These are phyloP conservation scores for Melipona beecheii DNA, from an alignment of 2,888 invertebrate genomes.

Conservation along the genomic window DNA sequence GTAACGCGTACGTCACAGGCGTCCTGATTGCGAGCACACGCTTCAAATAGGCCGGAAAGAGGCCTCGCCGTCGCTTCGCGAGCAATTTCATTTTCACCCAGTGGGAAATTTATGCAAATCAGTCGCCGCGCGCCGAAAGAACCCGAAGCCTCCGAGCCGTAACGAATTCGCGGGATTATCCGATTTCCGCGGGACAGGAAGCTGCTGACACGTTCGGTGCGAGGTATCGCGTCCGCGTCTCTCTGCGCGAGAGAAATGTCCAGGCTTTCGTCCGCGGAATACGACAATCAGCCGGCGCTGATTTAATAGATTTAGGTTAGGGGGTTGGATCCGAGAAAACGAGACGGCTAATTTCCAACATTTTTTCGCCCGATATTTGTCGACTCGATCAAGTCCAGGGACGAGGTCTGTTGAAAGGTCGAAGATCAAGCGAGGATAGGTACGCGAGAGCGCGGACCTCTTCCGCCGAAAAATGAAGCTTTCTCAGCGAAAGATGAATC, in stretches of 20 bases:
- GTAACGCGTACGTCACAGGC: slow-evolving; percentile 26
- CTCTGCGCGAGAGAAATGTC: background rate
- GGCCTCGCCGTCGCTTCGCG: slow-evolving; percentile 62
- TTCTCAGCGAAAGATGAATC: slow-evolving; percentile 6
- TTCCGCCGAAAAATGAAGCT: background rate
- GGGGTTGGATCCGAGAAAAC: background rate
- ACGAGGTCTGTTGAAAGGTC: background rate
- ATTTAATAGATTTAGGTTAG: background rate
- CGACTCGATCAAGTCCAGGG: background rate
- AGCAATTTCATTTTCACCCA: slow-evolving; percentile 73
- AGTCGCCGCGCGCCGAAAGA: slow-evolving; percentile 62
- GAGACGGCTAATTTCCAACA: background rate
- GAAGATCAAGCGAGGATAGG: slow-evolving; percentile 1
- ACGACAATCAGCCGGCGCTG: background rate
- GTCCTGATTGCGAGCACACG: slow-evolving; percentile 57
- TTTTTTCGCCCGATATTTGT: background rate
- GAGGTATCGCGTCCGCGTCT: background rate
- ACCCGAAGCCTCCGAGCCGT: slow-evolving; percentile 25
- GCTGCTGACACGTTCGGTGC: slow-evolving; percentile 34
- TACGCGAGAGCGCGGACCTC: background rate
- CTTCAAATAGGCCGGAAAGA: slow-evolving; percentile 65
- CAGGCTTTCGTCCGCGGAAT: background rate
- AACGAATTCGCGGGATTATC: slow-evolving; percentile 71
- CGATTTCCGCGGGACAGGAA: slow-evolving; percentile 62
- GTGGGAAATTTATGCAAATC: slow-evolving; percentile 76